Evolutionary conservation across 1,140 invertebrate species (phyloP).

Genomic region (Cydia fagiglandana): DNA sequence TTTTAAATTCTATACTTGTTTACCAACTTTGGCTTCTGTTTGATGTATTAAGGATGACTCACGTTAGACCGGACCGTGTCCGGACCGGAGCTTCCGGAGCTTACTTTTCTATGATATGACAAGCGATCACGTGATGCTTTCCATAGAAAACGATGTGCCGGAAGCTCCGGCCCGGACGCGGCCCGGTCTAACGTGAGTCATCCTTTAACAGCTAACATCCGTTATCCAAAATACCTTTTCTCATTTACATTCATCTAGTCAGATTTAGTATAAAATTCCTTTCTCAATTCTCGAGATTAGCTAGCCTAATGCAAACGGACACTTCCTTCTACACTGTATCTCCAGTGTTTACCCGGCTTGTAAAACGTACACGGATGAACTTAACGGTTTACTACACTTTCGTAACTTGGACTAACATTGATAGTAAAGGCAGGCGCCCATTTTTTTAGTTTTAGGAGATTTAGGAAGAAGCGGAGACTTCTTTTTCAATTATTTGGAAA

Average conservation of each 20-base stretch:
- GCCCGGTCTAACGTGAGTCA: too few species aligned
- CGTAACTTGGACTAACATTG: constrained; percentile 22
- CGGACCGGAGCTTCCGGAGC: too few species aligned
- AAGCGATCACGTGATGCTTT: too few species aligned
- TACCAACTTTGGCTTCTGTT: not conserved
- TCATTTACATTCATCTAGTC: not conserved
- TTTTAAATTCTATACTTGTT: not conserved
- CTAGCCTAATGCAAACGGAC: constrained; percentile 22
- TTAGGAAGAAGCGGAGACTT: not conserved
- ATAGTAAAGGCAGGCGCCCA: constrained; percentile 19
- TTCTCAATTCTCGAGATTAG: constrained; percentile 23
- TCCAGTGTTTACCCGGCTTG: constrained; percentile 20
- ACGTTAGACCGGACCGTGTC: too few species aligned
- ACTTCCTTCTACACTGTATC: constrained; percentile 28
- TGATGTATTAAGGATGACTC: too few species aligned
- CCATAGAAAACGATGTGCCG: too few species aligned
- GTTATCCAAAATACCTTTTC: not conserved
- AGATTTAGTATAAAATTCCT: constrained; percentile 17
- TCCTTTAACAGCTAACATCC: constrained; percentile 1
- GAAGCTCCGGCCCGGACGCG: too few species aligned
- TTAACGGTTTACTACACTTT: constrained; percentile 28
- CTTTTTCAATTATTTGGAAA: too few species aligned
- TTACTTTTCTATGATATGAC: too few species aligned
- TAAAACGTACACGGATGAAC: constrained; percentile 30
- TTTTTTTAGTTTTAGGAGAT: not conserved